phyloP scores from a whole-genome alignment of 2,797 vertebrate species.

The Bucorvus abyssinicus region DNA sequence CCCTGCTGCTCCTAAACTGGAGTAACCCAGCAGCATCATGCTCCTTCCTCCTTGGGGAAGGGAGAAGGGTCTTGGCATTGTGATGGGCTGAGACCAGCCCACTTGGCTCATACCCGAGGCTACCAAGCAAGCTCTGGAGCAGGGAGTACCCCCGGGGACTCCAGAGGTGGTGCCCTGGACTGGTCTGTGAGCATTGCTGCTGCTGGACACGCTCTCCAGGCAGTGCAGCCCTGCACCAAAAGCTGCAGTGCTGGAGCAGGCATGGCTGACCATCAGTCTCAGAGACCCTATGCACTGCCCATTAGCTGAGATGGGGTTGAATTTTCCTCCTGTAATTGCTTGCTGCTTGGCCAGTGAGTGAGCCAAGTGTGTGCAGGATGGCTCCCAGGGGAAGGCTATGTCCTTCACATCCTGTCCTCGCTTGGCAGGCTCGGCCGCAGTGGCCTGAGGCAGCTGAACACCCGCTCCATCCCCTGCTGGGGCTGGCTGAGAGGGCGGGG shows the following conservation, averaged over 20 bases:
- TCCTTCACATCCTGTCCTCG: background rate
- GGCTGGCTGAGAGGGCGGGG: background rate
- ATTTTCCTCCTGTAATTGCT: background rate
- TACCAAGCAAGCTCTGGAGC: background rate
- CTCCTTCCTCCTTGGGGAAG: background rate
- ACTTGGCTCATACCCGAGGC: rapidly evolving
- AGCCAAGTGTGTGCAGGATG: background rate
- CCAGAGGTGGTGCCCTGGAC: rapidly evolving
- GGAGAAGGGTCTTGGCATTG: background rate
- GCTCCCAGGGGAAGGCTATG: background rate
- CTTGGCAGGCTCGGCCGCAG: background rate
- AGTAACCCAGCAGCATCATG: background rate
- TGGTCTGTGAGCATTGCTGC: background rate
- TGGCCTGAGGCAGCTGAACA: background rate
- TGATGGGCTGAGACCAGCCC: background rate
- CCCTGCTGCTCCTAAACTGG: rapidly evolving
- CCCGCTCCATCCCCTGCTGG: background rate
- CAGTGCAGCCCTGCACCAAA: background rate
- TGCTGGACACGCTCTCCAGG: background rate
- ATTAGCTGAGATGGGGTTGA: background rate
- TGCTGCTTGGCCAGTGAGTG: rapidly evolving
- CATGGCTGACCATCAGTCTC: background rate
- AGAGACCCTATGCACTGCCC: rapidly evolving
- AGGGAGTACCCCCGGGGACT: rapidly evolving
- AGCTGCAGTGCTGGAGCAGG: background rate